Evolutionary conservation across 1,140 invertebrate species (phyloP).

Genomic region (Eubasilissa regina): DNA sequence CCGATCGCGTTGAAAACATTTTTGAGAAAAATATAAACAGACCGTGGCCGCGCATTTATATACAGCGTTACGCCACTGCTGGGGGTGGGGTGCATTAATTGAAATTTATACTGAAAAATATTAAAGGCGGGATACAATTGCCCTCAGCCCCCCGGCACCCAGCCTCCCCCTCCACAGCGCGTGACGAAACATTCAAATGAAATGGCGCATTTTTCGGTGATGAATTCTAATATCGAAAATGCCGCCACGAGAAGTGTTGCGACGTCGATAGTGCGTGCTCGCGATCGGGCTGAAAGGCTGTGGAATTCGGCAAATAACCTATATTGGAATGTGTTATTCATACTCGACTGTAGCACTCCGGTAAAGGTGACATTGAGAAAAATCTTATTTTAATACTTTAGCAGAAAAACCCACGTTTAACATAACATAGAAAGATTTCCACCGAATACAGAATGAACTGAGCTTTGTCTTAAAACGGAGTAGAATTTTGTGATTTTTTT

Average conservation of each 20-base stretch:
- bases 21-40: conserved; percentile 17
- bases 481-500: not conserved
- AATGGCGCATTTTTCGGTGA: conserved; percentile 45
- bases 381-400: too few species aligned
- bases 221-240: conserved; percentile 45
- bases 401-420: not conserved
- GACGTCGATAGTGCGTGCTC: conserved; percentile 13
- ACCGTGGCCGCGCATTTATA: conserved; percentile 29
- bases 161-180: conserved; percentile 23
- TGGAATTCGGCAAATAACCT: conserved; percentile 6
- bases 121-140: conserved; percentile 51
- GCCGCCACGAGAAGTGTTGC: not conserved
- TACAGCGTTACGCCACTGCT: conserved; percentile 33
- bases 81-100: conserved; percentile 57
- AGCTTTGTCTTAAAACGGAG: not conserved
- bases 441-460: not conserved
- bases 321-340: conserved; percentile 10
- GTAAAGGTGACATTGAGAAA: conserved; percentile 19
- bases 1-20: not conserved
- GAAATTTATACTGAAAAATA: conserved; percentile 61
- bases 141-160: not conserved
- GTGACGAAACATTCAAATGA: conserved; percentile 50
- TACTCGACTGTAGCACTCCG: not conserved
- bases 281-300: not conserved
- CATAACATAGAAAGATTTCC: not conserved